Conservation (phyloP, 2,888 invertebrate genomes). For the Eilema depressum region DNA sequence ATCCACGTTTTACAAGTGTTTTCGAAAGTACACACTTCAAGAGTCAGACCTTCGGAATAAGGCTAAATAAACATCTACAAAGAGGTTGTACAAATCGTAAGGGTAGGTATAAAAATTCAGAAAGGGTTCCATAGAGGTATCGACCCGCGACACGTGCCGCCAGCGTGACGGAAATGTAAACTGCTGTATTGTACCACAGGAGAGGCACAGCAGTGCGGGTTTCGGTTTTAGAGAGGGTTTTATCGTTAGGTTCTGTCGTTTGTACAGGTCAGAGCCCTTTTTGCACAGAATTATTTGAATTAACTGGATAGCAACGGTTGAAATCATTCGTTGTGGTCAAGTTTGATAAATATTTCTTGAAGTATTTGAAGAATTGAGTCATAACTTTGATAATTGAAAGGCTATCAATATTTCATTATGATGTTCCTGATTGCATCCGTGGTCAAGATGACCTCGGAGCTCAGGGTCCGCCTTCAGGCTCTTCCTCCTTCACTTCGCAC, state of each 20-base stretch:
- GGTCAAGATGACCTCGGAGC: too few relatives aligned
- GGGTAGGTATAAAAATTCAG: conserved; percentile 63
- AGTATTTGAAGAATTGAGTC: too few relatives aligned
- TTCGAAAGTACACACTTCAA: background rate
- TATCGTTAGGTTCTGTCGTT: background rate
- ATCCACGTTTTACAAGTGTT: background rate
- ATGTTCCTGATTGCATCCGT: too few relatives aligned
- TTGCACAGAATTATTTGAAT: background rate
- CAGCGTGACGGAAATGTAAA: conserved; percentile 69
- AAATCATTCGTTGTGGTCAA: too few relatives aligned
- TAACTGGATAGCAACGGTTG: background rate
- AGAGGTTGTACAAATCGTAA: conserved; percentile 20
- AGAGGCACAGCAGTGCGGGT: conserved; percentile 14
- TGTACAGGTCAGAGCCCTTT: background rate
- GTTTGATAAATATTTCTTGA: background rate
- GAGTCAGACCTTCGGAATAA: conserved; percentile 8
- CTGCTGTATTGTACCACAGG: conserved; percentile 45
- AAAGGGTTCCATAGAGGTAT: conserved; percentile 58
- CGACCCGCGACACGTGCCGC: conserved; percentile 66
- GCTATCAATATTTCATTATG: too few relatives aligned
- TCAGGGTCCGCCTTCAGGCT: too few relatives aligned
- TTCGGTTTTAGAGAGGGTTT: background rate
- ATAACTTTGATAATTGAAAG: too few relatives aligned
- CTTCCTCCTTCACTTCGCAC: too few relatives aligned
- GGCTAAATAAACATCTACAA: conserved; percentile 11